Evolutionary conservation across 2,888 invertebrate species (phyloP).

Genomic region (Vannuccia rotundouncinata): DNA sequence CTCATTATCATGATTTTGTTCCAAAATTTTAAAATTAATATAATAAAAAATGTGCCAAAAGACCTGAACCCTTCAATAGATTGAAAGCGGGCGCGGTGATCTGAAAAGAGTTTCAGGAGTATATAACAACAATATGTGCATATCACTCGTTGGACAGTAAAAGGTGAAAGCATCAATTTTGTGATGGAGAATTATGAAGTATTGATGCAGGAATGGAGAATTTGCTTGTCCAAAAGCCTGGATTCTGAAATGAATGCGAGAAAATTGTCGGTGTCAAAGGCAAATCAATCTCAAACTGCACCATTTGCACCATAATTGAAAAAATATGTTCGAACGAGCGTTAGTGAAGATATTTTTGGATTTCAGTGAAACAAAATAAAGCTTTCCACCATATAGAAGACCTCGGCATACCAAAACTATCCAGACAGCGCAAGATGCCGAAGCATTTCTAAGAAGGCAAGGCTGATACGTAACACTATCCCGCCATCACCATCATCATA

Average conservation of each 20-base stretch:
- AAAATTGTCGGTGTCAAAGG: too few species aligned
- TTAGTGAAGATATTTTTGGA: too few species aligned
- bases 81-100: too few species aligned
- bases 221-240: background rate
- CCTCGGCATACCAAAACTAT: background rate
- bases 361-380: too few species aligned
- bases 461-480: background rate
- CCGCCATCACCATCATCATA: background rate
- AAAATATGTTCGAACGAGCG: background rate
- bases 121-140: constrained; percentile 3
- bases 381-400: background rate
- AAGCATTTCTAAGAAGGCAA: background rate
- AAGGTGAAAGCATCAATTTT: background rate
- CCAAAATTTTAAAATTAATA: too few species aligned
- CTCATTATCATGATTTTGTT: too few species aligned
- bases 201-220: background rate
- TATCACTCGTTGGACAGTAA: background rate
- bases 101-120: background rate
- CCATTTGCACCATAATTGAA: background rate
- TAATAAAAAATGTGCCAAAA: too few species aligned
- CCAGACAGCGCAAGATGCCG: background rate
- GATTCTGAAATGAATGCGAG: background rate
- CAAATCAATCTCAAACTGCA: background rate
- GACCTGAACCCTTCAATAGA: too few species aligned
- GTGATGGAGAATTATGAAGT: too few species aligned